A percentile compares a stretch with the other conserved stretches of the same genome.
Conservation (phyloP, 53 echinoderm and acorn worm genomes). For the Holothuria leucospilota region DNA sequence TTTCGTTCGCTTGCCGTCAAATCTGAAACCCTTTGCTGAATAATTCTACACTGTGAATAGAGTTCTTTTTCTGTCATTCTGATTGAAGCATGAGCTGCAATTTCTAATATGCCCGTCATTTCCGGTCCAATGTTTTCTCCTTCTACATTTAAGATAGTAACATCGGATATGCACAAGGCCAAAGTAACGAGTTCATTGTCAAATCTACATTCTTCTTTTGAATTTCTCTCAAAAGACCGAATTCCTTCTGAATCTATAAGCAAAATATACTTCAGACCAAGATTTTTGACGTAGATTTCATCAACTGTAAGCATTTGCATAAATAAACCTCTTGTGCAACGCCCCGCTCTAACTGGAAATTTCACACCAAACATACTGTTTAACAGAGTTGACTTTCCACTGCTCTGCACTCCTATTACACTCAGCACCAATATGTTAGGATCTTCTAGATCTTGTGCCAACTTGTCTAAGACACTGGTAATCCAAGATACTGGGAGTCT, state of each 20-base stretch:
- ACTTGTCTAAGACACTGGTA: neutral
- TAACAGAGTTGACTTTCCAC: conserved; percentile 29
- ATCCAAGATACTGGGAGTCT: conserved; percentile 10
- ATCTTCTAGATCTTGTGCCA: neutral
- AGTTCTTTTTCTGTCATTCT: conserved; percentile 18
- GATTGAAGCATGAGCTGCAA: conserved; percentile 30
- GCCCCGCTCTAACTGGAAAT: conserved; percentile 21
- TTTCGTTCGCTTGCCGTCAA: conserved; percentile 6
- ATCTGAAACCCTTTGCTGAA: conserved; percentile 29
- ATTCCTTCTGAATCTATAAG: conserved; percentile 30
- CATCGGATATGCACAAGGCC: conserved; percentile 5
- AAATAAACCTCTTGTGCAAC: conserved; percentile 18
- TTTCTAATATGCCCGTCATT: conserved; percentile 5
- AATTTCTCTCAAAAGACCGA: neutral
- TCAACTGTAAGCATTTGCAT: conserved; percentile 10
- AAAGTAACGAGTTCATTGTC: conserved; percentile 32
- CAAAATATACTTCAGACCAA: neutral
- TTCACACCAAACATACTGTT: conserved; percentile 33
- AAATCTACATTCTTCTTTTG: neutral
- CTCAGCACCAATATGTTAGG: neutral
- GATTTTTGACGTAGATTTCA: neutral
- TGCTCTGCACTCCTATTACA: conserved; percentile 25
- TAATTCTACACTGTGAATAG: conserved; percentile 14
- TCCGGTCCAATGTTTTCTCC: conserved; percentile 37
- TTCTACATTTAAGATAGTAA: conserved; percentile 14